Conservation (phyloP, 1,140 invertebrate genomes). For the Scaptomyza hsui region DNA sequence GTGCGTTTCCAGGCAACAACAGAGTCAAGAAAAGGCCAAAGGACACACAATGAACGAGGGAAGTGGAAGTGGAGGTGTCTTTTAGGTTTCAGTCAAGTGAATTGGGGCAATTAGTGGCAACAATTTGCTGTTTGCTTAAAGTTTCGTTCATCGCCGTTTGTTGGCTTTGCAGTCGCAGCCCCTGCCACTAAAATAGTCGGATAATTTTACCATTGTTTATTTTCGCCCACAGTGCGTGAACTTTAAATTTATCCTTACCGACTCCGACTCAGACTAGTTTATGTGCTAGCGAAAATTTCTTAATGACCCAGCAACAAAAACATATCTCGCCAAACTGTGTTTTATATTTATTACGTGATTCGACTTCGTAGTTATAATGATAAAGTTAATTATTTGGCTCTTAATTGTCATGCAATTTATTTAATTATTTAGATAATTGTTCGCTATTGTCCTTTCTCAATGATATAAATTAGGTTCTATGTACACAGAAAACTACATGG, state of each 20-base stretch:
- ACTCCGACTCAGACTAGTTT: not conserved
- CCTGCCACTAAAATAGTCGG: conserved; percentile 40
- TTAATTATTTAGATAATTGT: conserved; percentile 40
- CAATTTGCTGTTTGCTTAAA: conserved; percentile 79
- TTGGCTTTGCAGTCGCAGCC: conserved; percentile 14
- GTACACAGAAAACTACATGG: not conserved
- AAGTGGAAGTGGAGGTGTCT: not conserved
- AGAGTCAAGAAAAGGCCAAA: conserved; percentile 2
- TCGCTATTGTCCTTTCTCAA: not conserved
- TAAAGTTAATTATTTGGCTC: conserved; percentile 14
- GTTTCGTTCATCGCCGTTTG: conserved; percentile 45
- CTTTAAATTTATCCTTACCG: conserved; percentile 26
- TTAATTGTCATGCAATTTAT: conserved; percentile 40
- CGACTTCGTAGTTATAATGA: conserved; percentile 1
- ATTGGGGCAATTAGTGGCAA: conserved; percentile 77
- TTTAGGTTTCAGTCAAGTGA: conserved; percentile 55
- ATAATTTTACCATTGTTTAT: conserved; percentile 56
- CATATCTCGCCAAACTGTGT: not conserved
- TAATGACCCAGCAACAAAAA: not conserved
- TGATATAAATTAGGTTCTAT: not conserved
- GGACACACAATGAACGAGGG: not conserved
- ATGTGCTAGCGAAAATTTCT: conserved; percentile 1
- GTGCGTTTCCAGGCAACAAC: conserved; percentile 32
- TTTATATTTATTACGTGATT: conserved; percentile 31
- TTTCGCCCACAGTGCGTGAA: conserved; percentile 7